phyloP scores from a whole-genome alignment of 2,888 invertebrate genomes.

The Cyclophora albipunctata region DNA sequence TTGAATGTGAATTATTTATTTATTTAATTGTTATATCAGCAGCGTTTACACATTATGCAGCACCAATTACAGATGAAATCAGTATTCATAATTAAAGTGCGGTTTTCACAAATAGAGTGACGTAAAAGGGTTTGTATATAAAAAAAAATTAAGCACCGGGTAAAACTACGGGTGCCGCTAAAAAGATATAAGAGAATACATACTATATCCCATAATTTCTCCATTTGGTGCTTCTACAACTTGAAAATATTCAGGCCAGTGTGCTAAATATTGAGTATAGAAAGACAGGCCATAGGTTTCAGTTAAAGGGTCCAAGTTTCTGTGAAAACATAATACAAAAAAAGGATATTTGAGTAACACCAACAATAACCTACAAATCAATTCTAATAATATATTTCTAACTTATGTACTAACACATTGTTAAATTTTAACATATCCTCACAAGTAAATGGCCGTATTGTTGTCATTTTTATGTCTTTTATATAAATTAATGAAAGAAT shows the following conservation, averaged over 20 bases:
- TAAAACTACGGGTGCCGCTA: too few relatives aligned
- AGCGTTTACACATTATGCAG: too few relatives aligned
- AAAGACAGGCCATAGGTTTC: conserved; percentile 97
- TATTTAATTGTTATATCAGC: too few relatives aligned
- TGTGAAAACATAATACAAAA: conserved; percentile 56
- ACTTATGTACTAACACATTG: conserved; percentile 84
- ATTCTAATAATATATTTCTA: not conserved
- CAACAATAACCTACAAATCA: too few relatives aligned
- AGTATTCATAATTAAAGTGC: too few relatives aligned
- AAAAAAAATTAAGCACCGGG: too few relatives aligned
- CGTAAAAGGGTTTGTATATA: too few relatives aligned
- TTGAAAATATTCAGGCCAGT: conserved; percentile 99
- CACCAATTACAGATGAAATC: too few relatives aligned
- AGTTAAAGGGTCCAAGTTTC: conserved; percentile 96
- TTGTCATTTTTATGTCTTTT: conserved; percentile 81
- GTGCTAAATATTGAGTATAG: conserved; percentile 97
- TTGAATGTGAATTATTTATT: too few relatives aligned
- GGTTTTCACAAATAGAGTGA: too few relatives aligned
- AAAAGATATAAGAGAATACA: conserved; percentile 13
- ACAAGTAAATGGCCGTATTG: conserved; percentile 92
- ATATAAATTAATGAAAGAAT: not conserved
- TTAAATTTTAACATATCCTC: conserved; percentile 97
- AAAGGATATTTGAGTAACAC: not conserved
- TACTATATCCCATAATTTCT: conserved; percentile 99
- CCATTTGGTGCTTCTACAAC: conserved; percentile 97